Evolutionary conservation across 1,140 invertebrate genomes (phyloP).

Genomic region (Homarus americanus): DNA sequence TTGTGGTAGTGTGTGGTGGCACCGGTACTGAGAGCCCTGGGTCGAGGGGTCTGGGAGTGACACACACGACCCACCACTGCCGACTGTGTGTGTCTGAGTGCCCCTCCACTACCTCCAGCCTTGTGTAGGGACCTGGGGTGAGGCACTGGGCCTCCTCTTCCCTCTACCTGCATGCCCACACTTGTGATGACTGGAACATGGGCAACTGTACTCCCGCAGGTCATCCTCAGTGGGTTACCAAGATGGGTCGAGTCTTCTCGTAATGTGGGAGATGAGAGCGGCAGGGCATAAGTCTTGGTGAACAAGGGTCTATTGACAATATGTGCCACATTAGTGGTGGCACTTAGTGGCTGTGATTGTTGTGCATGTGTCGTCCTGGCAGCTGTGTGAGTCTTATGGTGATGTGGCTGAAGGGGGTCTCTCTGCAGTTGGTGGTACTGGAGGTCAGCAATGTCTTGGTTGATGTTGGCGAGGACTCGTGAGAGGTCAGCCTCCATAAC

Average conservation of each 20-base stretch:
- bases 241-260: background rate
- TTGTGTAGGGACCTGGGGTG: background rate
- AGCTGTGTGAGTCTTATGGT: background rate
- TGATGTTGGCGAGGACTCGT: conserved; percentile 37
- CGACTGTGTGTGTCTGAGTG: conserved; percentile 65
- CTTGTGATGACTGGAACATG: conserved; percentile 18
- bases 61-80: conserved; percentile 36
- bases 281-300: background rate
- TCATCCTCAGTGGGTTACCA: background rate
- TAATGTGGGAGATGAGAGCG: background rate
- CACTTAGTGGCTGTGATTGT: background rate
- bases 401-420: background rate
- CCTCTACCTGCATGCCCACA: background rate
- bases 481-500: conserved; percentile 66
- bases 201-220: background rate
- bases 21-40: conserved; percentile 54
- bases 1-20: conserved; percentile 23
- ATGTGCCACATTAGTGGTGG: conserved; percentile 38
- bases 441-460: conserved; percentile 38
- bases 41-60: background rate
- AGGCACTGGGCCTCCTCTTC: background rate
- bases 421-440: conserved; percentile 33
- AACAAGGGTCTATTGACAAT: conserved; percentile 4
- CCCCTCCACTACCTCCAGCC: background rate
- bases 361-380: background rate